Conservation (phyloP, 1,140 invertebrate species). For the Rhizoglyphus robini region DNA sequence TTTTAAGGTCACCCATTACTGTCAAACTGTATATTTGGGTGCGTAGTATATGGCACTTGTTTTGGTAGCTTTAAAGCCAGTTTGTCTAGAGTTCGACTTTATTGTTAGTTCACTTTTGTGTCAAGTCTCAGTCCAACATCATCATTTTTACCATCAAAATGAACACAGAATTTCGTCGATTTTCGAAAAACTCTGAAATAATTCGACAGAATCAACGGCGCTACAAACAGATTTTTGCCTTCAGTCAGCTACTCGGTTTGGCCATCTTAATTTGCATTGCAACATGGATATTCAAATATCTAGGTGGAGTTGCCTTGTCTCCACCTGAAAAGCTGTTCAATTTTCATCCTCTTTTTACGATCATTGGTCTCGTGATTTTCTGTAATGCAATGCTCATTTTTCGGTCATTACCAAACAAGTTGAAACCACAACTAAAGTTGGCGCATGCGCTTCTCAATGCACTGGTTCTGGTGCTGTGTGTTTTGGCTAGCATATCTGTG, state of each 20-base stretch:
- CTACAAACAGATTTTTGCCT: conserved; percentile 22
- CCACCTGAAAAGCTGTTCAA: conserved; percentile 59
- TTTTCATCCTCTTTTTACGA: conserved; percentile 78
- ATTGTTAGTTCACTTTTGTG: too few species aligned
- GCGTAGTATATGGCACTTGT: too few species aligned
- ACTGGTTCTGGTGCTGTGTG: conserved; percentile 31
- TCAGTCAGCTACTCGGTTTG: conserved; percentile 37
- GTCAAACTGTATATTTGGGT: too few species aligned
- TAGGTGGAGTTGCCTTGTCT: conserved; percentile 50
- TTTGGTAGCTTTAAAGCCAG: too few species aligned
- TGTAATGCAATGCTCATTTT: conserved; percentile 65
- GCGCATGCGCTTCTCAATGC: conserved; percentile 44
- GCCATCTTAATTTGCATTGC: conserved; percentile 49
- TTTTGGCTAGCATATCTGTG: neutral
- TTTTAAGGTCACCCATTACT: too few species aligned
- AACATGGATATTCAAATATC: conserved; percentile 54
- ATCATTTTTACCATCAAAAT: too few species aligned
- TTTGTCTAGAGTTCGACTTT: too few species aligned
- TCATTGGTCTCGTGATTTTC: conserved; percentile 64
- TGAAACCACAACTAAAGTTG: conserved; percentile 61
- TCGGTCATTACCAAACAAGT: conserved; percentile 54
- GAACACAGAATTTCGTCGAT: too few species aligned
- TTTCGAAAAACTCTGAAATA: too few species aligned
- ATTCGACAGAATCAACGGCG: conserved; percentile 1
- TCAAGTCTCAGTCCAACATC: too few species aligned